Conservation (phyloP, 2,888 invertebrate species). For the Aleiodes alternator region DNA sequence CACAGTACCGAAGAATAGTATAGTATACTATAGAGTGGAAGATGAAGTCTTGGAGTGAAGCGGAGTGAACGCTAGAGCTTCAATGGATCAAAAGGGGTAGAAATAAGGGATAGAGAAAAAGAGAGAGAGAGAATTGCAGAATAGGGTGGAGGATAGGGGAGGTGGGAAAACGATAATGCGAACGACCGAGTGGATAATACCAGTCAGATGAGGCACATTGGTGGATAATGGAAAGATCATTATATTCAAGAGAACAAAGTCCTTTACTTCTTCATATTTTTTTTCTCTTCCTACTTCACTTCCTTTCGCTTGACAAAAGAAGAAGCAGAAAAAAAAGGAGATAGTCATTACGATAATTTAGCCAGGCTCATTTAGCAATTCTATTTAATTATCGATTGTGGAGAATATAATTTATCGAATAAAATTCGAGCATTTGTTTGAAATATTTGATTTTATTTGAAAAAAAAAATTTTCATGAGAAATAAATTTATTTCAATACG, state of each 20-base stretch:
- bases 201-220: slow-evolving; percentile 62
- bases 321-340: background rate
- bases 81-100: slow-evolving; percentile 1
- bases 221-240: slow-evolving; percentile 72
- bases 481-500: no score
- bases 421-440: background rate
- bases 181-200: slow-evolving; percentile 72
- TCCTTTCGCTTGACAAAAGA: slow-evolving; percentile 31
- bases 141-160: slow-evolving; percentile 40
- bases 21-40: slow-evolving; percentile 43
- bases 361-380: slow-evolving; percentile 22
- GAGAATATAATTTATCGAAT: background rate
- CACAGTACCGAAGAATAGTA: slow-evolving; percentile 45
- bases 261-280: slow-evolving; percentile 58
- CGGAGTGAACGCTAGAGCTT: background rate
- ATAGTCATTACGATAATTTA: slow-evolving; percentile 11
- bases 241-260: slow-evolving; percentile 73
- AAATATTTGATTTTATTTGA: no score
- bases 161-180: slow-evolving; percentile 67
- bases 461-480: no score
- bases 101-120: slow-evolving; percentile 40
- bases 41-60: slow-evolving; percentile 36
- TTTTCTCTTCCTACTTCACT: slow-evolving; percentile 44
- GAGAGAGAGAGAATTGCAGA: slow-evolving; percentile 48
- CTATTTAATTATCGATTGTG: background rate